A percentile compares a stretch with the other conserved stretches of the same genome.
Conservation (phyloP, 2,888 invertebrate genomes). For the Tipula helvola region DNA sequence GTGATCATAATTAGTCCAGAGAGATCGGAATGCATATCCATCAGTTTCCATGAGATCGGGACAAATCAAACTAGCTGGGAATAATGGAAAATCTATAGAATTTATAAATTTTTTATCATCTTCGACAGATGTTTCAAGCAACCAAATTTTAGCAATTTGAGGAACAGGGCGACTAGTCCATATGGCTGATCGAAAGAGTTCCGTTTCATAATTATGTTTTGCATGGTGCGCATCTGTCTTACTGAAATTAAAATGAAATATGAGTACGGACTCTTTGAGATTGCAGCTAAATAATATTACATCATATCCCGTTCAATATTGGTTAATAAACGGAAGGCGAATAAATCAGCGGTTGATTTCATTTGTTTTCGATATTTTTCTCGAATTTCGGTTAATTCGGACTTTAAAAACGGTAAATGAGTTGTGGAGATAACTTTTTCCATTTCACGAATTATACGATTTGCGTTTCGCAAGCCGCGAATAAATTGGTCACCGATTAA, state of each 20-base stretch:
- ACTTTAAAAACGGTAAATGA: not conserved
- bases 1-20: not conserved
- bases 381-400: not conserved
- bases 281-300: not conserved
- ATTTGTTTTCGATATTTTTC: not conserved
- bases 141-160: not conserved
- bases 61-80: not conserved
- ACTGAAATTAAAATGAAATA: not conserved
- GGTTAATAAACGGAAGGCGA: not conserved
- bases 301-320: not conserved
- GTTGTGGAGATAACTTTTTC: not conserved
- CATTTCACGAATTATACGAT: not conserved
- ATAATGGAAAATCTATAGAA: not conserved
- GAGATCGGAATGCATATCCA: not conserved
- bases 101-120: too few relatives aligned
- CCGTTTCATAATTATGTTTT: not conserved
- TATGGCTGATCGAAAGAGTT: not conserved
- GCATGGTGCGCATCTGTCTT: not conserved
- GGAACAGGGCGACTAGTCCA: not conserved
- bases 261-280: not conserved
- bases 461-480: not conserved
- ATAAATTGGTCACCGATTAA: not conserved
- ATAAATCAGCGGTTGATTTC: not conserved
- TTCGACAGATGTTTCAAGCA: not conserved
- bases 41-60: not conserved